Percentiles rank a stretch among this genome's conserved stretches.
Conservation (phyloP, 2,113 vertebrate genomes). For the Australoheros scitulus region DNA sequence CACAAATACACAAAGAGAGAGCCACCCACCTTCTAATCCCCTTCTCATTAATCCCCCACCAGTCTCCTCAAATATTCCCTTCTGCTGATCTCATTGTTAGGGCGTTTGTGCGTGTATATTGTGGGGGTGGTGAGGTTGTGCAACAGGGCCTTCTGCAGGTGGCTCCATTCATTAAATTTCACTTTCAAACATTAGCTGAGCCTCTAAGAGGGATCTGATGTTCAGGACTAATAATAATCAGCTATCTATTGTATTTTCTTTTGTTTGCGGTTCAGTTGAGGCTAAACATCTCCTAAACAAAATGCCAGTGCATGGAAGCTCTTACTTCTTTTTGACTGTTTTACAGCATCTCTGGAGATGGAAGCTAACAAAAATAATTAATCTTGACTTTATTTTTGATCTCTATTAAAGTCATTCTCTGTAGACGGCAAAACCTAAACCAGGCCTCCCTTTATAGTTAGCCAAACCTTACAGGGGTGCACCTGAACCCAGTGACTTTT, state of each 20-base stretch:
- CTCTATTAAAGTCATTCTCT: background rate
- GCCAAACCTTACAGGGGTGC: background rate
- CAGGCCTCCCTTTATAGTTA: background rate
- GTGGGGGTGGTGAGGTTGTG: slow-evolving; percentile 16
- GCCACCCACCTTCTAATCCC: slow-evolving; percentile 90
- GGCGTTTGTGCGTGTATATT: slow-evolving; percentile 24
- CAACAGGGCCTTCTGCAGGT: slow-evolving; percentile 30
- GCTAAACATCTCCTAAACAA: background rate
- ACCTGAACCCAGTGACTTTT: background rate
- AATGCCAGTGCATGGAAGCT: background rate
- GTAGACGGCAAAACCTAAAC: background rate
- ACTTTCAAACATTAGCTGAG: slow-evolving; percentile 19
- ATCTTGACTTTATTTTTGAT: background rate
- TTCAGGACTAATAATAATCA: background rate
- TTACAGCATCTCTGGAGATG: background rate
- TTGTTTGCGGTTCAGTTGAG: background rate
- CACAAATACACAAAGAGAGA: slow-evolving; percentile 44
- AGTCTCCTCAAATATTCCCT: slow-evolving; percentile 91
- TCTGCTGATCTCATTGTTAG: slow-evolving; percentile 74
- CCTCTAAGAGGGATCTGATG: background rate
- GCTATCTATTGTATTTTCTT: background rate
- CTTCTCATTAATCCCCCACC: slow-evolving; percentile 93
- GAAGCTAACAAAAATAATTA: background rate
- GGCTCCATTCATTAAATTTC: slow-evolving; percentile 28
- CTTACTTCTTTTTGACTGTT: background rate